Conservation (phyloP, 2,797 vertebrate species). For the Hemibagrus guttatus region DNA sequence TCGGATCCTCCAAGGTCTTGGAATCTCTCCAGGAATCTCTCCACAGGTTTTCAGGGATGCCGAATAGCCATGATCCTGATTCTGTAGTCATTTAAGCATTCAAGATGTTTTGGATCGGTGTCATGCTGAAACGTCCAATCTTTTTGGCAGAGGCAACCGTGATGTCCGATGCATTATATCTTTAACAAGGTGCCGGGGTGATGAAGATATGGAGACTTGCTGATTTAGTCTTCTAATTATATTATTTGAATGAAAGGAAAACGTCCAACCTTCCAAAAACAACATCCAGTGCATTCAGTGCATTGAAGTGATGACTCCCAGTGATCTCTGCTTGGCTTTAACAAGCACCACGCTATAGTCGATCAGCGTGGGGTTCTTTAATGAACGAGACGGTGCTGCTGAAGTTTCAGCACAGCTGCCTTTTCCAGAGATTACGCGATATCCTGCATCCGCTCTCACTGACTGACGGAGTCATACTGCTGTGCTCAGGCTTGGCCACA, state of each 20-base stretch:
- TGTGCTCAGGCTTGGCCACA: conserved; percentile 32
- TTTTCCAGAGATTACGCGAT: conserved; percentile 29
- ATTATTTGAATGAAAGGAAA: neutral
- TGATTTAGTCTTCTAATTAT: neutral
- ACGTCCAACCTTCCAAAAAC: neutral
- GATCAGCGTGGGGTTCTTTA: conserved; percentile 50
- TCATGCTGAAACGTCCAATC: neutral
- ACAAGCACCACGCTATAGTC: conserved; percentile 13
- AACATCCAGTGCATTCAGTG: neutral
- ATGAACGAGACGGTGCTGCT: conserved; percentile 5
- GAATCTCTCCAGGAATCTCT: neutral
- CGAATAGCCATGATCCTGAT: neutral
- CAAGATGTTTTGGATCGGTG: neutral
- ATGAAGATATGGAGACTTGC: neutral
- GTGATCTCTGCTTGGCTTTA: conserved; percentile 22
- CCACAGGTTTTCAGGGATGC: neutral
- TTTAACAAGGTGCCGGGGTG: neutral
- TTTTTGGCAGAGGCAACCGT: neutral
- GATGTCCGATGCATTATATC: neutral
- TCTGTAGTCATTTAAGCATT: neutral
- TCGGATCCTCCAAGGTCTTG: neutral
- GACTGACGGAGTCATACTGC: conserved; percentile 24
- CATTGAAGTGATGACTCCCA: neutral
- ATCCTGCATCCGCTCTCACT: conserved; percentile 31
- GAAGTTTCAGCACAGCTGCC: conserved; percentile 25